A percentile compares a stretch with the other conserved stretches of the same genome.
Conservation (phyloP, 1,140 invertebrate genomes). For the Drosophila erecta region DNA sequence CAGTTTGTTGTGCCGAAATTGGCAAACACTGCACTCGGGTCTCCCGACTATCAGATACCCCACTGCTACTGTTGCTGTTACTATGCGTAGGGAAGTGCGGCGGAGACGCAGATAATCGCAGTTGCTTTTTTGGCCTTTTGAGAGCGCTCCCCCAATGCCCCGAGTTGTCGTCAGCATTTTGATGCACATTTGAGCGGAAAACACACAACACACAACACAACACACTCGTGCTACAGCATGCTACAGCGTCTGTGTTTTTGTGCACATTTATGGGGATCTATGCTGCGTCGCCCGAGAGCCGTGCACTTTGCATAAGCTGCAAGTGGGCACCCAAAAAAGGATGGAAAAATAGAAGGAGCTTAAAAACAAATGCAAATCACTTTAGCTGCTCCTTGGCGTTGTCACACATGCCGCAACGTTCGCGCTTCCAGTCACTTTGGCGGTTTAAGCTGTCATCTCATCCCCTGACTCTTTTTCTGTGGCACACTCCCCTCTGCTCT, state of each 20-base stretch:
- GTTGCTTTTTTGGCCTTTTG: conserved; percentile 32
- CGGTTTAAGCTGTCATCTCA: conserved; percentile 71
- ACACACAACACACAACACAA: conserved; percentile 3
- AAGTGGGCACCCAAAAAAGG: conserved; percentile 44
- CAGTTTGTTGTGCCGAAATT: too few species aligned
- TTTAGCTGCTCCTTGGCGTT: conserved; percentile 69
- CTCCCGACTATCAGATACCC: too few species aligned
- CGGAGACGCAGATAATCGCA: conserved; percentile 8
- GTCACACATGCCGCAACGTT: conserved; percentile 56
- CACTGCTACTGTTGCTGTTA: too few species aligned
- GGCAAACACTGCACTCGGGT: too few species aligned
- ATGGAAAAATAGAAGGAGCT: background rate
- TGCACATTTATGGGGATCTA: conserved; percentile 48
- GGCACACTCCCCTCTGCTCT: background rate
- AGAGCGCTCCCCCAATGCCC: background rate
- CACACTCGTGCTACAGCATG: too few species aligned
- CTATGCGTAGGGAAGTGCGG: too few species aligned
- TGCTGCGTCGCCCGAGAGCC: conserved; percentile 40
- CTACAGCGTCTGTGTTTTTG: conserved; percentile 6
- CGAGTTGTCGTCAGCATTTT: conserved; percentile 22
- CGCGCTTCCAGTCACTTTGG: conserved; percentile 75
- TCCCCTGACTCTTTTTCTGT: conserved; percentile 6
- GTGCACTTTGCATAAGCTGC: conserved; percentile 73
- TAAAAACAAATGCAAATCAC: conserved; percentile 68
- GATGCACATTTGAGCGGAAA: conserved; percentile 37